Conservation (phyloP, 2,797 vertebrate genomes). For the Cichlasoma orientale region DNA sequence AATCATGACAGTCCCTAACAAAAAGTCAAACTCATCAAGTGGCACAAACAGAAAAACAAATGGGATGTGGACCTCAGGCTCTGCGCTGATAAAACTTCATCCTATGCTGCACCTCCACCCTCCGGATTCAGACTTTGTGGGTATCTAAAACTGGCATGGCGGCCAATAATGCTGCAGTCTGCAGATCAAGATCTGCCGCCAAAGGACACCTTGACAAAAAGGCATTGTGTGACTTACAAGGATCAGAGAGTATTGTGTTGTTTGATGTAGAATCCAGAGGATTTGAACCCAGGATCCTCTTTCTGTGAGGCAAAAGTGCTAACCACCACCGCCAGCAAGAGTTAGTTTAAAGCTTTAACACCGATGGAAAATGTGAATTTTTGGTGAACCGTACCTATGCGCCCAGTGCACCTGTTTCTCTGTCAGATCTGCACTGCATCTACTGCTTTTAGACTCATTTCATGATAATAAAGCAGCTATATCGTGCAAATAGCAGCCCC, state of each 20-base stretch:
- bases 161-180: too few species aligned
- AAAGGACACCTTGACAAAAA: not conserved
- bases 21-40: not conserved
- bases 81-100: not conserved
- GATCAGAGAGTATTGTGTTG: not conserved
- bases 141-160: too few species aligned
- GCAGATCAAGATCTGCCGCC: not conserved
- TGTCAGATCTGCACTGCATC: not conserved
- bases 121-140: not conserved
- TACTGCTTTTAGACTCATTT: too few species aligned
- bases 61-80: not conserved
- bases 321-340: not conserved
- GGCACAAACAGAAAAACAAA: not conserved
- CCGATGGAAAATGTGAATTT: too few species aligned
- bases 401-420: not conserved
- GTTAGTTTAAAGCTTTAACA: not conserved
- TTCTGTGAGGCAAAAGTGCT: too few species aligned
- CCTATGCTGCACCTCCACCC: not conserved
- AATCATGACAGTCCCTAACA: not conserved
- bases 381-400: not conserved
- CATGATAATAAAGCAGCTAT: not conserved
- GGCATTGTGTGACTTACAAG: not conserved
- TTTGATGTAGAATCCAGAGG: not conserved
- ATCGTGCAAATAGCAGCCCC: not conserved
- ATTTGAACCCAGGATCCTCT: too few species aligned